Base-by-base conservation (phyloP, 2,888 invertebrate species). In the Polymixis lichenea region DNA sequence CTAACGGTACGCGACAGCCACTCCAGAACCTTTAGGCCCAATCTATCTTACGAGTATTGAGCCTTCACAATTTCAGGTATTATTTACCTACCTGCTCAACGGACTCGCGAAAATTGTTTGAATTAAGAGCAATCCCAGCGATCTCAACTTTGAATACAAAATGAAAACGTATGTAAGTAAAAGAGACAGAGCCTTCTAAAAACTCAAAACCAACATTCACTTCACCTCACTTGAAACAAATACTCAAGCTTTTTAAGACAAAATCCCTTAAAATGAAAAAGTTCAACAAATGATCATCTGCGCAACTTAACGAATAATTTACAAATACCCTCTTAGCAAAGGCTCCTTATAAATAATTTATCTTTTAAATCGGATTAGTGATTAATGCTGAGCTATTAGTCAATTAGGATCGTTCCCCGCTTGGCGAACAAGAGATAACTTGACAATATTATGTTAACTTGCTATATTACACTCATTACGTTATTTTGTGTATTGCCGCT, bases 311-410 rank as follows among this genome's bases (percentile, higher is more conserved):
- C 64, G 51, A 65, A 73, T 70, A 75, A 78, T 83, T 81, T 72
- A 25, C 61, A 78, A 78, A 69, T 67, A 49, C 32, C 73, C 51
- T 74, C 67, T 25, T 58, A n/a, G 66, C 38, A 58, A 67, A 74
- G 32, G 65, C 60, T 60, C 46, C 60, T 22, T 77, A 65, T 71
- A 74, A 78, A 86, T 80, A 83, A 87, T 83, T 76, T 74, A 77
- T 77, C 69, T 77, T 74, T 75, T 69, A 68, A 80, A 77, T 75
- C 58, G 73, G 74, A 73, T 83, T 77, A 86, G 72, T 82, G 85
- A 86, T 80, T 72, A 86, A 86, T 86, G 77, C 53, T 66, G 49
- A 70, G 77, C 72, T 61, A 77, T 87, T 80, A 72, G 66, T 85
- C 75, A 75, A 77, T 87, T 82, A 85, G 61, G 58, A 66, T 75